phyloP scores from a whole-genome alignment of 2,113 vertebrate genomes.

The Elgaria multicarinata region DNA sequence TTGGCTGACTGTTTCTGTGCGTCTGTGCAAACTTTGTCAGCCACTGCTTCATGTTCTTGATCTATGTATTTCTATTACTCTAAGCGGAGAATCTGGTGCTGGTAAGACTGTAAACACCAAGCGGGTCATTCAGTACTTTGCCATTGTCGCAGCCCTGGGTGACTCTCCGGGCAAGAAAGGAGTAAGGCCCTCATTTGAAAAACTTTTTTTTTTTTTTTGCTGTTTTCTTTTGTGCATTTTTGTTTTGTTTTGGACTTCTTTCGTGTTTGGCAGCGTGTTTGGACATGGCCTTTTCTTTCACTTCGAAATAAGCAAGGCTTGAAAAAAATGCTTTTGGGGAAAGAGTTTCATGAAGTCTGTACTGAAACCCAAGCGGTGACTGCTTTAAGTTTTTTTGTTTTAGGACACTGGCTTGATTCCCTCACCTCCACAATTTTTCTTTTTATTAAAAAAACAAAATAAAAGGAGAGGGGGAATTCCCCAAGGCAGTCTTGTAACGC shows the following conservation, averaged over 20 bases:
- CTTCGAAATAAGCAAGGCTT: slow-evolving; percentile 78
- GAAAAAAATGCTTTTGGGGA: slow-evolving; percentile 67
- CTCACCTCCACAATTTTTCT: slow-evolving; percentile 42
- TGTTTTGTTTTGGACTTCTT: slow-evolving; percentile 26
- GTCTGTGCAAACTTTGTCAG: slow-evolving; percentile 42
- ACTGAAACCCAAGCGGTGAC: background rate
- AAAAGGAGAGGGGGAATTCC: slow-evolving; percentile 32
- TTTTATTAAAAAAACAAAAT: slow-evolving; percentile 8
- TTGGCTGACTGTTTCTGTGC: background rate
- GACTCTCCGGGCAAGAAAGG: slow-evolving; percentile 88
- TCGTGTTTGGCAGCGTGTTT: slow-evolving; percentile 68
- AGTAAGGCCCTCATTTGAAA: slow-evolving; percentile 78
- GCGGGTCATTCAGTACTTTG: slow-evolving; percentile 98
- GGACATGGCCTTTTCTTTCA: slow-evolving; percentile 55
- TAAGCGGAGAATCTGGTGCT: slow-evolving; percentile 97
- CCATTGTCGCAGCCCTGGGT: slow-evolving; percentile 95
- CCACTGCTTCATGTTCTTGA: slow-evolving; percentile 75
- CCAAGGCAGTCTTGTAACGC: slow-evolving; percentile 55
- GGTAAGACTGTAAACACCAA: slow-evolving; percentile 99
- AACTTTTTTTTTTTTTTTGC: slow-evolving; percentile 52
- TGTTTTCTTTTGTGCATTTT: slow-evolving; percentile 42
- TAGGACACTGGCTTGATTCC: slow-evolving; percentile 28
- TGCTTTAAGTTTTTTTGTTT: slow-evolving; percentile 24
- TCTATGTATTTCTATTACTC: slow-evolving; percentile 83
- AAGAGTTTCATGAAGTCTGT: slow-evolving; percentile 51